Base-by-base conservation (phyloP, 1,140 invertebrate species). In the Hirudo medicinalis region DNA sequence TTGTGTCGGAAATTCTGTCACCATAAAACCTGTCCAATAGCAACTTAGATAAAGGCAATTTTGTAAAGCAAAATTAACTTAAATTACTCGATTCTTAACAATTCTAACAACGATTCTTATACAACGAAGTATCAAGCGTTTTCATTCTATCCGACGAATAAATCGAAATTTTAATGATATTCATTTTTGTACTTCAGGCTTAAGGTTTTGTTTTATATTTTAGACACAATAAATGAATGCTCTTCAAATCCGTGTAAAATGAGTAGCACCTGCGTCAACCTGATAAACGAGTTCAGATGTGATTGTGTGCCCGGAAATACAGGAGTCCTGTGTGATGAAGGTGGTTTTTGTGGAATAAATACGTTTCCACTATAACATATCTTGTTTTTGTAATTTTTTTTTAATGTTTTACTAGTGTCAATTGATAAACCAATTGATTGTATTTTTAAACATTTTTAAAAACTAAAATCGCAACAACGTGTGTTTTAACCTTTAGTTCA, bases 291-390 rank as follows among this genome's bases (percentile, higher is more conserved):
- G 19, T 74, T 73, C 70, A 68, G 70, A 5, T 74, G 73, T 43
- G n/a, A n/a, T 4, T 74, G 73, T 53, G 60, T 49, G n/a, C 40
- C 27, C 55, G 70, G 70, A 43, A 72, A 67, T 66, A 68, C 70
- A 32, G 73, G 73, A 54, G n/a, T 27, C 0, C 22, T 54, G 22
- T 74, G 73, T 54, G 70, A 74, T 43, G 27, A 57, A 71, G 66
- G 73, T 74, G 1, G 11, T 11, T 49, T n/a, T 49, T 49, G 15
- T 49, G 1, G 11, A n/a, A 49, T 15, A 49, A 15, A 49, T 49
- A 57, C 2, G 2, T 57, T 57, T 3, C 2, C 20, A 57, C 9
- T 20, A 5, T n/a, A 57, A 57, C 25, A 3, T 57, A 9, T 57
- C 2, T 57, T n/a, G 2, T 20, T 3, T n/a, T 25, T 20, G 2